phyloP scores from a whole-genome alignment of 2,113 vertebrate species.

The Podilymbus podiceps region DNA sequence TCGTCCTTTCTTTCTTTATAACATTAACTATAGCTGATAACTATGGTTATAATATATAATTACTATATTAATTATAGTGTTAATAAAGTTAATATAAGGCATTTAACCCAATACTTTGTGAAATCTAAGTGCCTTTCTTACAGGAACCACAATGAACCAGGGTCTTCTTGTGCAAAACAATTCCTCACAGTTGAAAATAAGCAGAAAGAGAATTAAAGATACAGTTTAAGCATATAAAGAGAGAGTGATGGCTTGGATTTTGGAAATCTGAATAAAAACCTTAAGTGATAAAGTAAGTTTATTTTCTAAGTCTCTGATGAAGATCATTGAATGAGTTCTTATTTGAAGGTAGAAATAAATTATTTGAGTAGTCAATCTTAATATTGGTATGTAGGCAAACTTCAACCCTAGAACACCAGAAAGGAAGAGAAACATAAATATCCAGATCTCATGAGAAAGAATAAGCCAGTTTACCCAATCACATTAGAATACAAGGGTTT shows the following conservation, averaged over 20 bases:
- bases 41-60: background rate
- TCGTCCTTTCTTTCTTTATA: background rate
- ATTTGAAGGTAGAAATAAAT: background rate
- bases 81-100: background rate
- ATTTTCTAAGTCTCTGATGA: background rate
- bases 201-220: background rate
- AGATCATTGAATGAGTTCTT: background rate
- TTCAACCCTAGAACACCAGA: background rate
- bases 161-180: background rate
- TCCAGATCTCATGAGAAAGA: background rate
- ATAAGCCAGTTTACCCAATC: background rate
- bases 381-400: background rate
- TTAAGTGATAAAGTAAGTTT: background rate
- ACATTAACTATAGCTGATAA: background rate
- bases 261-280: background rate
- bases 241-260: background rate
- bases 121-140: background rate
- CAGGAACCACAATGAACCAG: background rate
- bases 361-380: background rate
- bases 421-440: background rate
- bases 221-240: background rate
- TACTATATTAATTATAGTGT: background rate
- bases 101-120: background rate
- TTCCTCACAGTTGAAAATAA: background rate
- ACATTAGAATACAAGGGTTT: background rate